Evolutionary conservation across 2,888 invertebrate species (phyloP), one percentile per base, ranked within the genome.

Genomic region (Synanthedon andrenaeformis): DNA sequence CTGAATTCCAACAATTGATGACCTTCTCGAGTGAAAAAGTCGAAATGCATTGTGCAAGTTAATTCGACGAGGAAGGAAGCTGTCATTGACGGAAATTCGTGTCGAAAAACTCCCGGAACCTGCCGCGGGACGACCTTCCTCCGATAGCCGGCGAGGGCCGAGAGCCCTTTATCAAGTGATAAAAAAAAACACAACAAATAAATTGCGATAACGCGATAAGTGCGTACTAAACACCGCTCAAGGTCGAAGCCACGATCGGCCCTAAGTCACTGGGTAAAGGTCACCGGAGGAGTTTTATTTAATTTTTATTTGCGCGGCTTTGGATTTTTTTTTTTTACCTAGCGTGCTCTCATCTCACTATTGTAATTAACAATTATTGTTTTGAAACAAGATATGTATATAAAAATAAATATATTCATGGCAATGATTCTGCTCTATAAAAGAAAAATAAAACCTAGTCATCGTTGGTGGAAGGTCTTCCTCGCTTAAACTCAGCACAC

Each of bases 81-180:
- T 53, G 45, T 51, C 52, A 53, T 59, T 70, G 62, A 62, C 74
- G 81, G 80, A 81, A 78, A 67, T 71, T 68, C 62, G 57, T 64
- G 58, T 55, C 62, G 62, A 72, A 67, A 79, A 76, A 69, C 64
- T 62, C 57, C 74, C 81, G 82, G 82, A 84, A 82, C 73, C 61
- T 54, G 61, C 61, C 42, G 35, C 19, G 12, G 42, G 14, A 14
- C 57, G 67, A 62, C 76, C 83, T 82, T 71, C 74, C 65, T 53
- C 57, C 62, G 70, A 69, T 72, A 70, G 65, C 57, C 51, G 51
- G 55, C 80, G 76, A 84, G 84, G 84, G 66, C 77, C 69, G 60
- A 35, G 71, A 35, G 71, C 81, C 85, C 83, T 83, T 80, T 80
- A 82, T 83, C 80, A 65, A 53, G 53, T 63, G 77, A 79, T 80